Base-by-base conservation (phyloP, 2,797 vertebrate genomes). In the Melopsittacus undulatus region DNA sequence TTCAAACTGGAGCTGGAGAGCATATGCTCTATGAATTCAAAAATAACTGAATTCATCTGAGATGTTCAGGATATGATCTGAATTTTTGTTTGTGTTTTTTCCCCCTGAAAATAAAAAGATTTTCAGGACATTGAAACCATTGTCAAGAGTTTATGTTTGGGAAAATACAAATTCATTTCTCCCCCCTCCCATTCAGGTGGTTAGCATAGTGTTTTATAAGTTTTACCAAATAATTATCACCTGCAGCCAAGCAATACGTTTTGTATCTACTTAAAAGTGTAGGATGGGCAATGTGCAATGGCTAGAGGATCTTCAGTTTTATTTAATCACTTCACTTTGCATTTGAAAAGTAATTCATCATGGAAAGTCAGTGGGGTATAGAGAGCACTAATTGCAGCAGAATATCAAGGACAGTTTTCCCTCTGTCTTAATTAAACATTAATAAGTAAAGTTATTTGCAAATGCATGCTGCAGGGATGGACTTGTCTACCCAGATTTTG, bases 301-400 rank as follows among this genome's bases (percentile, higher is more conserved):
- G 93, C 97, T 97, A 94, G 93, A 97, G 97, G 96, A 97, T 97
- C 95, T 98, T 97, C 97, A 97, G 97, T 96, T 97, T 97, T 97
- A 97, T 97, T 98, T 98, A 98, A 98, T 98, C 97, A 98, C 97
- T 98, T 98, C 98, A 98, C 97, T 98, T 98, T 98, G 97, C 96
- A 98, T 98, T 98, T 98, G 97, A 97, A 97, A 98, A 98, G 97
- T 98, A 98, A 98, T 98, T 98, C 97, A 98, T 98, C 98, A 98
- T 84, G 95, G 96, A 93, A 97, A 98, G 97, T 97, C 98, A 98
- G 97, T 97, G 97, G 97, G 97, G 97, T 98, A 97, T 97, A 98
- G 96, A 98, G 97, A 98, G 97, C 97, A 96, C 97, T 98, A 98
- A 98, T 98, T 98, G 97, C 97, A 96, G 97, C 96, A 98, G 98